Conservation (phyloP, 1,140 invertebrate genomes). For the Adoxophyes honmai region DNA sequence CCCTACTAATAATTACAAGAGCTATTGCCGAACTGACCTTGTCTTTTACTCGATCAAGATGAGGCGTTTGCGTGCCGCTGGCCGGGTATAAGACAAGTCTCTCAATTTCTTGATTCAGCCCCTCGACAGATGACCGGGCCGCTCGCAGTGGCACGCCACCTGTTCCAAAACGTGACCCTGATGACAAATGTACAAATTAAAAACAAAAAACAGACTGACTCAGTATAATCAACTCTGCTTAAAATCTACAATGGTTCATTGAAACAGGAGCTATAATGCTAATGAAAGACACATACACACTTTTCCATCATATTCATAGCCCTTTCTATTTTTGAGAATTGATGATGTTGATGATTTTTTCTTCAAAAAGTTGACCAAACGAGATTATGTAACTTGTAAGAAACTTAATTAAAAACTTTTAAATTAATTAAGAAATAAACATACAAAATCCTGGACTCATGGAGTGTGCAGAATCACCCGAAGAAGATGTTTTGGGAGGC, state of each 20-base stretch:
- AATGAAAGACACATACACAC: too few species aligned
- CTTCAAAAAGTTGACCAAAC: too few species aligned
- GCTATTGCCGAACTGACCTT: conserved; percentile 43
- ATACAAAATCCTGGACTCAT: conserved; percentile 71
- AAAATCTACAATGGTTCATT: too few species aligned
- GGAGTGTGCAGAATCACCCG: conserved; percentile 62
- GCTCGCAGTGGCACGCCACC: conserved; percentile 79
- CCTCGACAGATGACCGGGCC: conserved; percentile 90
- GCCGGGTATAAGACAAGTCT: conserved; percentile 80
- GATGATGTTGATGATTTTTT: too few species aligned
- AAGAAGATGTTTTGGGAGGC: conserved; percentile 58
- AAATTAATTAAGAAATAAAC: conserved; percentile 23
- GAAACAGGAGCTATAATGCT: too few species aligned
- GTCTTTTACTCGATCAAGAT: conserved; percentile 67
- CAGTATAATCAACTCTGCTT: too few species aligned
- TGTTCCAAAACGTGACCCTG: conserved; percentile 64
- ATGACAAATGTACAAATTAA: conserved; percentile 5
- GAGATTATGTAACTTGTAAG: too few species aligned
- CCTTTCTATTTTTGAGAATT: too few species aligned
- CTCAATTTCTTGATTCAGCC: conserved; percentile 91
- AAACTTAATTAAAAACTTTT: neutral
- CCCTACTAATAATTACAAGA: too few species aligned
- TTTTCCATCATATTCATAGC: too few species aligned
- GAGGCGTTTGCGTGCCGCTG: conserved; percentile 67
- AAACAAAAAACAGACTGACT: conserved; percentile 3